phyloP scores from a whole-genome alignment of 2,888 invertebrate species.

The Lypha dubia region DNA sequence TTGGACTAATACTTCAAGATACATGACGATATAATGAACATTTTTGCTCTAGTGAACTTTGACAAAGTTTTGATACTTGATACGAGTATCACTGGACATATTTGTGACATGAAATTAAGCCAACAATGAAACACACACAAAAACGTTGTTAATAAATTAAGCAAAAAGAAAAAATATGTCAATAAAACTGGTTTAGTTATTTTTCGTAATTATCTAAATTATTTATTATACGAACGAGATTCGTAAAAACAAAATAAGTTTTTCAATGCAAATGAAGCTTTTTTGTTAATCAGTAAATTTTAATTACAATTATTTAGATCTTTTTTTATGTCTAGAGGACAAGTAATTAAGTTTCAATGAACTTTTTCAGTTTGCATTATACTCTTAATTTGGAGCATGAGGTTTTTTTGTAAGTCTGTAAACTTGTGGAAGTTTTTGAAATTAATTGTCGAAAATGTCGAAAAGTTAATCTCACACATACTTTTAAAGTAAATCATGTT shows the following conservation, averaged over 20 bases:
- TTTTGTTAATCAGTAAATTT: neutral
- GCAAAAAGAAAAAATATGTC: constrained; percentile 18
- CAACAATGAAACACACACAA: constrained; percentile 9
- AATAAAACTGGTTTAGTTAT: constrained; percentile 7
- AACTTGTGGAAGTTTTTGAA: too few species aligned
- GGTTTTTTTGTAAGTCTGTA: too few species aligned
- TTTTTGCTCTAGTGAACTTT: constrained; percentile 66
- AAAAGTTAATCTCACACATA: too few species aligned
- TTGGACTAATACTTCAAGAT: neutral
- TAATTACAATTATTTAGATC: too few species aligned
- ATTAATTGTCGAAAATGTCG: too few species aligned
- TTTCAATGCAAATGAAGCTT: neutral
- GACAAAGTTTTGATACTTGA: constrained; percentile 36
- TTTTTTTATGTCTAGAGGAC: neutral
- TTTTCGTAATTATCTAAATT: neutral
- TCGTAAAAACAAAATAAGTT: neutral
- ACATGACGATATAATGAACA: constrained; percentile 20
- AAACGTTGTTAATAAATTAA: neutral
- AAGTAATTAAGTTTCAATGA: too few species aligned
- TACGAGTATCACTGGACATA: constrained; percentile 33
- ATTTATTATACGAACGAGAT: neutral
- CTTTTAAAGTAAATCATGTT: too few species aligned
- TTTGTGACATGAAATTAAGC: neutral
- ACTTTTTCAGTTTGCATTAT: too few species aligned
- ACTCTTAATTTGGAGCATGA: too few species aligned